phyloP scores from a whole-genome alignment of 2,797 vertebrate species.

The Cuculus canorus region DNA sequence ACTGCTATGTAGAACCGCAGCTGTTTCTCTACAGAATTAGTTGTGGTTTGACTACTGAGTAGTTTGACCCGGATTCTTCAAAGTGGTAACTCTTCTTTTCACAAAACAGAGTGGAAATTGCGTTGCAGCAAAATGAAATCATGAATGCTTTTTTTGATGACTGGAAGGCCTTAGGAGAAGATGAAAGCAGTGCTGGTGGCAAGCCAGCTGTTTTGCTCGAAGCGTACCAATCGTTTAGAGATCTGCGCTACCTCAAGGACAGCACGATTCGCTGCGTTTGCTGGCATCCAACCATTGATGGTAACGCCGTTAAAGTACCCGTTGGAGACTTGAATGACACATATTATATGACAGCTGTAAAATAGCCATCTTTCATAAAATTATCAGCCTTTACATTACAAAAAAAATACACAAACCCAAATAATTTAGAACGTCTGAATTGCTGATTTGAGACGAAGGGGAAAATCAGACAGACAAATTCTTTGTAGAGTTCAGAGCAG shows the following conservation, averaged over 20 bases:
- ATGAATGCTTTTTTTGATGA: constrained; percentile 86
- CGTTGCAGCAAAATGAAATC: constrained; percentile 90
- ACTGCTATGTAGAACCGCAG: neutral
- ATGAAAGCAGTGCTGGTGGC: constrained; percentile 73
- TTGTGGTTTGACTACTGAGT: neutral
- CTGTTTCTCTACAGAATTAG: neutral
- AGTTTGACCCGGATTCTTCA: neutral
- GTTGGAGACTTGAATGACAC: neutral
- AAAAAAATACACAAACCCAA: neutral
- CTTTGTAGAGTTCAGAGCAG: neutral
- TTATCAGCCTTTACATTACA: neutral
- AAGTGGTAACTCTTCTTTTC: constrained; percentile 1
- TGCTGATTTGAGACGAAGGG: neutral
- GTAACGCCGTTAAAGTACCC: constrained; percentile 72
- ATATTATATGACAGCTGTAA: neutral
- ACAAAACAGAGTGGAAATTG: constrained; percentile 82
- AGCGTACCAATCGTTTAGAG: constrained; percentile 85
- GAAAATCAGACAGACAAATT: neutral
- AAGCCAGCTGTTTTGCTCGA: constrained; percentile 80
- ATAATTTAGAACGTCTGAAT: neutral
- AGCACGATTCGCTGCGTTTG: constrained; percentile 84
- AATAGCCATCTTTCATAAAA: neutral
- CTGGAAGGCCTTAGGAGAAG: constrained; percentile 81
- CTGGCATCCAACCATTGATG: constrained; percentile 90
- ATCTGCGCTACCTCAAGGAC: constrained; percentile 79